Percentiles rank a stretch among this genome's conserved stretches.
phyloP scores from a whole-genome alignment of 1,140 invertebrate genomes.

The Rhagoletis zephyria region DNA sequence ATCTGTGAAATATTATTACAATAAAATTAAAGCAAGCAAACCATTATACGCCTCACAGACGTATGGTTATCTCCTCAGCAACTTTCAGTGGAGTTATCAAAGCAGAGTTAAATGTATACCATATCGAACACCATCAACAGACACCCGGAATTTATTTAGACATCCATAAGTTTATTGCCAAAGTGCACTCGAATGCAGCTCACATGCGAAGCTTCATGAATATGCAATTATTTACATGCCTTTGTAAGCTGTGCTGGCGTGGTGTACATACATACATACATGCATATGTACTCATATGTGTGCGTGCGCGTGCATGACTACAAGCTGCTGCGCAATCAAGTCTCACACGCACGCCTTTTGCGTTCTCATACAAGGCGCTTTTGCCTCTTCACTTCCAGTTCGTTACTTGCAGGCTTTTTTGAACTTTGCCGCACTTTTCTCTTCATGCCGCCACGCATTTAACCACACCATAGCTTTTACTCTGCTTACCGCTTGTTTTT shows the following conservation, averaged over 20 bases:
- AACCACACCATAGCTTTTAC: neutral
- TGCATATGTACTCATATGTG: neutral
- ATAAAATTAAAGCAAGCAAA: no score
- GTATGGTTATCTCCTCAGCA: no score
- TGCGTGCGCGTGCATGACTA: neutral
- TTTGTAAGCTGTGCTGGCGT: neutral
- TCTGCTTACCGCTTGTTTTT: neutral
- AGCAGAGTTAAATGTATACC: no score
- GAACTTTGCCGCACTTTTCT: constrained; percentile 25
- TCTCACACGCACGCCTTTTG: neutral
- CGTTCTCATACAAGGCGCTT: neutral
- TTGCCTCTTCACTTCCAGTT: constrained; percentile 30
- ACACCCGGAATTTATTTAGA: neutral
- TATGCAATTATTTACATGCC: constrained; percentile 38
- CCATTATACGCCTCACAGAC: no score
- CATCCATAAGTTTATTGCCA: neutral
- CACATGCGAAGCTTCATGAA: constrained; percentile 12
- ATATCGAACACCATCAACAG: neutral
- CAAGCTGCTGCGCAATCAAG: neutral
- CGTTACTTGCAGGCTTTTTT: constrained; percentile 23
- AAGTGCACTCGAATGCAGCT: constrained; percentile 15
- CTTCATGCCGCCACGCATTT: neutral
- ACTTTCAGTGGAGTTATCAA: no score
- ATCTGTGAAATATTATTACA: no score
- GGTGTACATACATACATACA: neutral